Base-by-base conservation (phyloP, 2,113 vertebrate genomes). In the Dolichallabes microphthalmus region DNA sequence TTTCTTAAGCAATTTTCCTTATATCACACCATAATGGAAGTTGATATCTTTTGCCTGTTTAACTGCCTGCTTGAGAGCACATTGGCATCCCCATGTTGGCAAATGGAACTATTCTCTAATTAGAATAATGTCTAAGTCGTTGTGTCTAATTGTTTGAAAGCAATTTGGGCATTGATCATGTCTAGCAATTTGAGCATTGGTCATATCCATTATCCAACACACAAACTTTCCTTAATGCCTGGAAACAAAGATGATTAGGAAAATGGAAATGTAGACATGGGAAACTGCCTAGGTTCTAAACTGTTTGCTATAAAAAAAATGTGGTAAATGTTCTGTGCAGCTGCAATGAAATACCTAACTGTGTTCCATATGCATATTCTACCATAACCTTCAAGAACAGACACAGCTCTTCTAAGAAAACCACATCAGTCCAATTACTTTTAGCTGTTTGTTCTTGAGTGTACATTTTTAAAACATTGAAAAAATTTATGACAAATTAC, bases 51-150 rank as follows among this genome's bases (percentile, higher is more conserved):
- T 68, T 68, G 64, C 30, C 32, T 71, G 8, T 19, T 20, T 39
- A 7, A 39, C 32, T 71, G 7, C 32, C 39, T 32, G 64, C 27
- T 66, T 30, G 12, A 15, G 45, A 45, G 45, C 13, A 1, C n/a
- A 32, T 30, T 30, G 27, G 27, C 64, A 66, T 35, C 32, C 27
- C 66, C 15, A 2, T 68, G 30, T 68, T 68, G n/a, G 66, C 66
- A 68, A 68, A 32, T 32, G 30, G 11, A 14, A 32, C 32, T 35
- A 15, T 30, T 14, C 63, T 64, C 15, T 68, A 68, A 68, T 35
- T 68, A 68, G 30, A 30, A 68, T 68, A 64, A 64, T 64, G 64
- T 39, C 68, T 20, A 73, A 73, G 35, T 74, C 39, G 50, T 74
- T 50, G 22, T 12, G 39, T 45, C 12, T 74, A 22, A 74, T 22